A percentile compares a stretch with the other conserved stretches of the same genome.
phyloP scores from a whole-genome alignment of 2,888 invertebrate species.

The Heliconius charithonia region DNA sequence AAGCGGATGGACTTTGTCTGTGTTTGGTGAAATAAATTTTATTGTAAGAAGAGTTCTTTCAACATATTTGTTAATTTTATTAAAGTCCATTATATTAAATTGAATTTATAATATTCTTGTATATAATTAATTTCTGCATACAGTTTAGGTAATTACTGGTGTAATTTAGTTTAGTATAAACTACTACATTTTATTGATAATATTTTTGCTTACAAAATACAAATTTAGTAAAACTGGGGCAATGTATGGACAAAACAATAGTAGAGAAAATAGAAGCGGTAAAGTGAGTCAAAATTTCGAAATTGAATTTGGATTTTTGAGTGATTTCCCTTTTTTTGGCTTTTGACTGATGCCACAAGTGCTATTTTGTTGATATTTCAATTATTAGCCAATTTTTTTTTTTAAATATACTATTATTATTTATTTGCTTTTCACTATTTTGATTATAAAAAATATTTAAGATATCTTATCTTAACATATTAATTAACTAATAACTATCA shows the following conservation, averaged over 20 bases:
- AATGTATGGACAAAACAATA: slow-evolving; percentile 85
- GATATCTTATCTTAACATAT: no score
- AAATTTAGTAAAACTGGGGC: slow-evolving; percentile 79
- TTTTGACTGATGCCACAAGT: background rate
- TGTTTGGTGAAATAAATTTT: slow-evolving; percentile 5
- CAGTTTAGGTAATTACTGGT: background rate
- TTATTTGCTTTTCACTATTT: no score
- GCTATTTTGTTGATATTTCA: background rate
- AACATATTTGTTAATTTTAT: background rate
- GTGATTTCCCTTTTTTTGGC: slow-evolving; percentile 24
- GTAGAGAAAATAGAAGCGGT: slow-evolving; percentile 69
- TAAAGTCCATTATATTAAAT: background rate
- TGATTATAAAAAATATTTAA: no score
- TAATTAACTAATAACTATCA: background rate
- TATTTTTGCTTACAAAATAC: background rate
- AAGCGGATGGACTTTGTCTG: slow-evolving; percentile 38
- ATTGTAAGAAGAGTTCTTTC: slow-evolving; percentile 13
- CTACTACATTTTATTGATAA: background rate
- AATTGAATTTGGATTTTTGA: slow-evolving; percentile 42
- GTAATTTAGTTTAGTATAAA: background rate
- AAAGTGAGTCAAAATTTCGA: slow-evolving; percentile 64
- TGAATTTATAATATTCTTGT: background rate
- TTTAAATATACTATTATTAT: background rate
- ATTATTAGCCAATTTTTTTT: background rate
- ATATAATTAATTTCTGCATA: background rate